Evolutionary conservation across 1,140 invertebrate species (phyloP), one percentile per base, ranked within the genome.

Genomic region (Drosophila parabipectinata): DNA sequence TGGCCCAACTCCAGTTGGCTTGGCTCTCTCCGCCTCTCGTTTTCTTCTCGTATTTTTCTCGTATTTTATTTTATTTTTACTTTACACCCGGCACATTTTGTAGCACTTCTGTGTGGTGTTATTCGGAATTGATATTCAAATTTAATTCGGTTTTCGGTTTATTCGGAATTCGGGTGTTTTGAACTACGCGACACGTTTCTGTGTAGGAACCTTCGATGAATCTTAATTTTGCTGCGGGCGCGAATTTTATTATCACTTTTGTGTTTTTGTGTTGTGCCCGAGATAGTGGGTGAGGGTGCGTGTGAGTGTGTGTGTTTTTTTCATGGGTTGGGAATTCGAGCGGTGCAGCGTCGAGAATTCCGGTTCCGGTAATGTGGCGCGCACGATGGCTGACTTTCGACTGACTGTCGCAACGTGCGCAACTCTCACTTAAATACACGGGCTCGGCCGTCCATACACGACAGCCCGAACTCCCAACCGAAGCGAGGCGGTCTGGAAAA

Each of bases 331-430:
- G 28, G 24, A 14, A 52, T 37, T 67, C 41, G 32, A 53, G 50
- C 18, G 28, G 44, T 54, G 60, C 58, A 52, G 56, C 59, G 57
- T 51, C 61, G 51, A 44, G 8, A 5, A 0, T 50, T 47, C 50
- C 77, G 57, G 61, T 52, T 56, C 15, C 44, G 44, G 58, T 67
- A 58, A 47, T 79, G 63, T 64, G 41, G 61, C 80, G 79, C 79
- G 79, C 80, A 82, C 80, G 80, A 62, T 87, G 59, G 73, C 74
- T 82, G 75, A 76, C 56, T 88, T 81, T 85, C 78, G 81, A 85
- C 82, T 85, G 82, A 87, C 78, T 85, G 81, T 56, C 83, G 78
- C 81, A 85, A 87, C 82, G 81, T 85, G 81, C 82, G 81, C 78
- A 85, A 61, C 81, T 81, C 81, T 87, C 81, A 74, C 75, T 85